These are phyloP conservation scores for Oncorhynchus kisutch DNA, from an alignment of 2,113 vertebrate genomes.

Conservation along the genomic window DNA sequence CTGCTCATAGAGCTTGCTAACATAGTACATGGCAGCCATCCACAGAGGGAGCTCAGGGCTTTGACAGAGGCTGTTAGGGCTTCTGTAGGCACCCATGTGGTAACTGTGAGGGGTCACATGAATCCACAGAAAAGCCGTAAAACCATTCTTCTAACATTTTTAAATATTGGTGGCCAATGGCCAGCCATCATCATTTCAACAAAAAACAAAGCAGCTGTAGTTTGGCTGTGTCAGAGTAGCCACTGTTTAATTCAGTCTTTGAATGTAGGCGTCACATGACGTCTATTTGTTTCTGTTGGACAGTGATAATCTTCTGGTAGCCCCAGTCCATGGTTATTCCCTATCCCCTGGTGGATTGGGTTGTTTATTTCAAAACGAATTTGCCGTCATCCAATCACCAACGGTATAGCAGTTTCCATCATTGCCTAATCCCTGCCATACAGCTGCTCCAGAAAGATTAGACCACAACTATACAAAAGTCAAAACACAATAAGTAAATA, in stretches of 20 bases:
- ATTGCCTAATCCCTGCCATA: not conserved
- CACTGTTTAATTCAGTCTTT: conserved; percentile 12
- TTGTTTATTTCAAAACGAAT: conserved; percentile 14
- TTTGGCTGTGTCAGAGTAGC: conserved; percentile 5
- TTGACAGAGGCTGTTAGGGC: not conserved
- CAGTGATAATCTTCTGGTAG: conserved; percentile 12
- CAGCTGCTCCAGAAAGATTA: conserved; percentile 22
- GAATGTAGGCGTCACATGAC: conserved; percentile 1
- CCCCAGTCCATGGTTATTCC: not conserved
- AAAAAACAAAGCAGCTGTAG: not conserved
- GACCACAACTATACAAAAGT: not conserved
- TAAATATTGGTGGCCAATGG: not conserved
- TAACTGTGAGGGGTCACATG: not conserved
- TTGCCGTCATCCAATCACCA: conserved; percentile 4
- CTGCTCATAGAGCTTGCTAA: not conserved
- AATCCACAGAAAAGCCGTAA: not conserved
- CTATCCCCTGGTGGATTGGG: not conserved
- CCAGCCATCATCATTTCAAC: not conserved
- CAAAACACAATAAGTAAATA: conserved; percentile 1
- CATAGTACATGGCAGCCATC: not conserved
- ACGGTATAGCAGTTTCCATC: not conserved
- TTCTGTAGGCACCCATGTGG: not conserved
- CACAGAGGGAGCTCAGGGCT: not conserved
- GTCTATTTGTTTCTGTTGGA: conserved; percentile 14
- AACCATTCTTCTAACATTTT: not conserved